These are phyloP conservation scores for Aphidius ervi DNA, from an alignment of 1,140 invertebrate species.

Conservation along the genomic window DNA sequence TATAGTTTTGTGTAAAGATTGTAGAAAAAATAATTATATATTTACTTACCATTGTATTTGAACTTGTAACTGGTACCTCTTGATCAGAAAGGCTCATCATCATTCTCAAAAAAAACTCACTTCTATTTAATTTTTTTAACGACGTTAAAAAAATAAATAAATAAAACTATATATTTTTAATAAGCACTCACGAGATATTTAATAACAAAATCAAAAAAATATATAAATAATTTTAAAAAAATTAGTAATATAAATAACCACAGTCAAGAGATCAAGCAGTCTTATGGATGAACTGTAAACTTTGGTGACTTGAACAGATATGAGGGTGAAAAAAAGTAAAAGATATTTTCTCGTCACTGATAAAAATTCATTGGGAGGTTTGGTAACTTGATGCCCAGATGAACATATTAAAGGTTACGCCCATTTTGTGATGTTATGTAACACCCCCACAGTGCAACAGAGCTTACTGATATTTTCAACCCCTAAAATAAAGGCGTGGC, in stretches of 20 bases:
- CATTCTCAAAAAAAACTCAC: conserved; percentile 19
- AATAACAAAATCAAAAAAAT: too few relatives aligned
- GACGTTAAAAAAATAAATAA: not conserved
- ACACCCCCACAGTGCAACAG: conserved; percentile 32
- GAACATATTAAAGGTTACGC: conserved; percentile 34
- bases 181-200: too few relatives aligned
- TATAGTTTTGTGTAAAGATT: too few relatives aligned
- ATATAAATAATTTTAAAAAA: not conserved
- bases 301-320: conserved; percentile 39
- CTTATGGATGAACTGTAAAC: conserved; percentile 27
- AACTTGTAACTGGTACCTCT: conserved; percentile 31
- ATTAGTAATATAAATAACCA: conserved; percentile 11
- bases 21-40: not conserved
- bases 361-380: conserved; percentile 9
- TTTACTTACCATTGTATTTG: conserved; percentile 30
- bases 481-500: conserved; percentile 19
- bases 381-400: not conserved
- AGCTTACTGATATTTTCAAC: conserved; percentile 19
- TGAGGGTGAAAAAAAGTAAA: conserved; percentile 26
- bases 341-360: conserved; percentile 18
- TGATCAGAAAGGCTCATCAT: conserved; percentile 37
- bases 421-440: conserved; percentile 34
- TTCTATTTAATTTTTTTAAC: conserved; percentile 2
- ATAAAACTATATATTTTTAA: too few relatives aligned
- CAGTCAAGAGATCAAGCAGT: conserved; percentile 25